These are phyloP conservation scores for Sinhomidia bicolor DNA, from an alignment of 2,888 invertebrate species.

Conservation along the genomic window DNA sequence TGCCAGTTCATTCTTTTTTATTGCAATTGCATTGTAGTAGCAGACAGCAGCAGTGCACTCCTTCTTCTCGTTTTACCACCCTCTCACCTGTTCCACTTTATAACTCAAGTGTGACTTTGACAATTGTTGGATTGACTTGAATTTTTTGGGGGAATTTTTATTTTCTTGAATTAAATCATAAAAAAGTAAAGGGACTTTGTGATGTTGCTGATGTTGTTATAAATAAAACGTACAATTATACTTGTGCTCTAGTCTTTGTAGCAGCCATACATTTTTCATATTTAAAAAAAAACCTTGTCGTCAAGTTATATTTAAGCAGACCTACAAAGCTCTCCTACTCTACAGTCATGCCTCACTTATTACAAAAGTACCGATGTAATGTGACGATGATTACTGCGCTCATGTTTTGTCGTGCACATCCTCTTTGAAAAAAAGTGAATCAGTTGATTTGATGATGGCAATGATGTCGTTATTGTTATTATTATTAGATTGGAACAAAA, in stretches of 20 bases:
- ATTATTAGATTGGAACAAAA: constrained; percentile 39
- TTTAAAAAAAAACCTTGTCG: background rate
- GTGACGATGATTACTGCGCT: background rate
- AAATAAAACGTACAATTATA: constrained; percentile 15
- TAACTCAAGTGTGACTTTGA: constrained; percentile 10
- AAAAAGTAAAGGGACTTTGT: background rate
- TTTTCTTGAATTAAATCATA: background rate
- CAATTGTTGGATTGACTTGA: background rate
- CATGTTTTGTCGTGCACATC: constrained; percentile 3
- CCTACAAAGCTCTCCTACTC: background rate
- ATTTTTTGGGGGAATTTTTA: background rate
- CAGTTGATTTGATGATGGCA: background rate
- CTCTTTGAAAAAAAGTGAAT: background rate
- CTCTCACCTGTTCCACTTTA: constrained; percentile 37
- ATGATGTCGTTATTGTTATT: background rate
- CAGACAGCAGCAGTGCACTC: no score
- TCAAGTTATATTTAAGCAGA: background rate
- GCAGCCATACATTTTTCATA: no score
- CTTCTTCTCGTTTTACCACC: background rate
- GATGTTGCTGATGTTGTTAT: background rate
- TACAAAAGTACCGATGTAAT: background rate
- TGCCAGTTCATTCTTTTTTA: constrained; percentile 32
- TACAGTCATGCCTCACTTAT: background rate
- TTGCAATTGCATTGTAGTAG: background rate
- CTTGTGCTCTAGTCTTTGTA: constrained; percentile 25